A percentile compares a stretch with the other conserved stretches of the same genome.
phyloP scores from a whole-genome alignment of 2,797 vertebrate species.

The Gymnopithys bicolor region DNA sequence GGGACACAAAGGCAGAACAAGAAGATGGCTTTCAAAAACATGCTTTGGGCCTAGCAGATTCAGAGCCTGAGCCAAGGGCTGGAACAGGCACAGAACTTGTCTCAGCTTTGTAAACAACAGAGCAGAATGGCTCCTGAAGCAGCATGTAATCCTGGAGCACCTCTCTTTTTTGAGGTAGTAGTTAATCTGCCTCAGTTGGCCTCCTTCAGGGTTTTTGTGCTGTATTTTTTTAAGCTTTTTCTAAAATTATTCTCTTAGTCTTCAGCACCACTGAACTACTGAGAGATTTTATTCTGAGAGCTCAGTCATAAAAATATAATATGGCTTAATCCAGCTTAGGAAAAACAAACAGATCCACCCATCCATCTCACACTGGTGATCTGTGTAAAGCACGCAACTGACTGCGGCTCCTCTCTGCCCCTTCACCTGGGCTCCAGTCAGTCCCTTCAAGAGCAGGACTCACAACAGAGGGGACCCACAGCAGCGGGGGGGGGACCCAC shows the following conservation, averaged over 20 bases:
- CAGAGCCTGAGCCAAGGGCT: not conserved
- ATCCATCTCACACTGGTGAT: not conserved
- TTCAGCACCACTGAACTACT: not conserved
- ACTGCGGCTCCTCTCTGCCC: not conserved
- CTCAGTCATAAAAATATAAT: slow-evolving; percentile 1
- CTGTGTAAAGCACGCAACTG: not conserved
- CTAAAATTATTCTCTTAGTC: not conserved
- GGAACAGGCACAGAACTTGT: not conserved
- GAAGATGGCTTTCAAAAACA: not conserved
- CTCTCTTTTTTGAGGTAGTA: not conserved
- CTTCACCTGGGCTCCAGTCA: not conserved
- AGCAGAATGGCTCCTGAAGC: not conserved
- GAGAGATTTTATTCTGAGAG: not conserved
- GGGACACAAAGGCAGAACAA: not conserved
- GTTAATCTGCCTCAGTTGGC: slow-evolving; percentile 4
- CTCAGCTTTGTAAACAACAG: not conserved
- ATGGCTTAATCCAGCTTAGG: slow-evolving; percentile 3
- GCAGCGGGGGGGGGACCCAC: not conserved
- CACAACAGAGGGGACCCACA: not conserved
- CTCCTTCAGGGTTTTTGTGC: not conserved
- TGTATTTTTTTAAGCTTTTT: not conserved
- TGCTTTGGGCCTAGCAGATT: not conserved
- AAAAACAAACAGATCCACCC: slow-evolving; percentile 48
- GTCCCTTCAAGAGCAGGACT: not conserved
- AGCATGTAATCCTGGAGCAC: not conserved